A percentile compares a stretch with the other conserved stretches of the same genome.
Conservation (phyloP, 2,888 invertebrate genomes). For the Glaucopsyche alexis region DNA sequence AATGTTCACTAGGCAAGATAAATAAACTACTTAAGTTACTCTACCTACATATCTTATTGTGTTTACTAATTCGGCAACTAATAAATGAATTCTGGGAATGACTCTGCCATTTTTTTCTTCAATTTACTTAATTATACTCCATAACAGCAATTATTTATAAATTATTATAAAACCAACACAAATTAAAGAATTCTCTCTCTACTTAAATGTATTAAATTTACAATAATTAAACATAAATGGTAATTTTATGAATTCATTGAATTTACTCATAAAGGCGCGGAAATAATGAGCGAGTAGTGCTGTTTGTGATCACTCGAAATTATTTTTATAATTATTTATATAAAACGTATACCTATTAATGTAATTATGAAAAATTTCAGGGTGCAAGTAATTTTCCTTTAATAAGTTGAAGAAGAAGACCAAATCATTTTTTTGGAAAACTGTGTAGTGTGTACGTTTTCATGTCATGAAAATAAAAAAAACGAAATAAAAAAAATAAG, state of each 20-base stretch:
- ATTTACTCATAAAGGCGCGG: constrained; percentile 9
- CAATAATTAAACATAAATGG: constrained; percentile 16
- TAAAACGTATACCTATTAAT: background rate
- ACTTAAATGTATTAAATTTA: constrained; percentile 16
- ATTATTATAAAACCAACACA: constrained; percentile 20
- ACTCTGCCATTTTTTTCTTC: constrained; percentile 4
- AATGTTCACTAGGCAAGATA: too few species aligned
- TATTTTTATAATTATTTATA: constrained; percentile 18
- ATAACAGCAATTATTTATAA: constrained; percentile 4
- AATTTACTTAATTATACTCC: constrained; percentile 2
- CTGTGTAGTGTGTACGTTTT: too few species aligned
- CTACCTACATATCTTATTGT: too few species aligned
- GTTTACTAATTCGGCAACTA: background rate
- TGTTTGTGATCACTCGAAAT: constrained; percentile 12
- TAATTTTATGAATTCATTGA: constrained; percentile 20
- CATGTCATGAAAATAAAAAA: too few species aligned
- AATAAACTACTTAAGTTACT: too few species aligned
- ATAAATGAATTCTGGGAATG: background rate
- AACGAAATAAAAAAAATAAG: too few species aligned
- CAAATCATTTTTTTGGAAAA: too few species aligned
- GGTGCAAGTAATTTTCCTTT: too few species aligned
- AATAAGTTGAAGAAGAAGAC: too few species aligned
- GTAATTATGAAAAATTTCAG: background rate
- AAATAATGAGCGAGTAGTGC: background rate
- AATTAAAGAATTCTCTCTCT: constrained; percentile 16